Evolutionary conservation across 1,140 invertebrate species (phyloP), one percentile per base, ranked within the genome.

Genomic region (Cotesia glomerata): DNA sequence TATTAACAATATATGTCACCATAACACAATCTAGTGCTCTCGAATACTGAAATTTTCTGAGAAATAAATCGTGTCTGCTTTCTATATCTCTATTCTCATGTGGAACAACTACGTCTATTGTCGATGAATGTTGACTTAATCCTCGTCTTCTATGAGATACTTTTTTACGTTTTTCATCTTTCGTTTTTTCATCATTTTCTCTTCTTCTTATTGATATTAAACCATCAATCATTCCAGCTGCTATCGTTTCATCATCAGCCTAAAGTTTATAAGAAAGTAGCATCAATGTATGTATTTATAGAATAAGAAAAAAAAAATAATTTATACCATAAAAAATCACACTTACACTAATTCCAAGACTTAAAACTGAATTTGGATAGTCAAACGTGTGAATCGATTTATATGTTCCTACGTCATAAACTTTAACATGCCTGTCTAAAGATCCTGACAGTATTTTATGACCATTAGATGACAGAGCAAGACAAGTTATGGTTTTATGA

Each of bases 381-480:
- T 95, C 93, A 26, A 98, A 88, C 11, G 94, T 95, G 79, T 98
- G 95, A 9, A 98, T 92, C 2, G 93, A 90, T 88, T 95, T 93
- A 81, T 96, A 98, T 1, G 92, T 93, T 67, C 91, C 90, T 59
- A 95, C 89, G 83, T 98, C 95, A 86, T 97, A 98, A 76, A 99
- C 92, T 89, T 98, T 98, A 0, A 99, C 93, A 88, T 98, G 95
- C 77, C 94, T 91, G 82, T 99, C 98, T 56, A 99, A 87, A 2
- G 95, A 97, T 5, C 92, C 95, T 7, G 97, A 98, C 74, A 99
- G 81, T 49, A 99, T 87, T 78, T 95, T 90, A 70, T 91, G 92
- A 32, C 93, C 93, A 81, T 95, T 92, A 26, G 92, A 94, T 18
- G 93, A 93, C 69, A 97, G 88, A 76, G 90, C 87, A 18, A 98